Evolutionary conservation across 2,113 vertebrate species (phyloP).

Genomic region (Dryoscopus gambensis): DNA sequence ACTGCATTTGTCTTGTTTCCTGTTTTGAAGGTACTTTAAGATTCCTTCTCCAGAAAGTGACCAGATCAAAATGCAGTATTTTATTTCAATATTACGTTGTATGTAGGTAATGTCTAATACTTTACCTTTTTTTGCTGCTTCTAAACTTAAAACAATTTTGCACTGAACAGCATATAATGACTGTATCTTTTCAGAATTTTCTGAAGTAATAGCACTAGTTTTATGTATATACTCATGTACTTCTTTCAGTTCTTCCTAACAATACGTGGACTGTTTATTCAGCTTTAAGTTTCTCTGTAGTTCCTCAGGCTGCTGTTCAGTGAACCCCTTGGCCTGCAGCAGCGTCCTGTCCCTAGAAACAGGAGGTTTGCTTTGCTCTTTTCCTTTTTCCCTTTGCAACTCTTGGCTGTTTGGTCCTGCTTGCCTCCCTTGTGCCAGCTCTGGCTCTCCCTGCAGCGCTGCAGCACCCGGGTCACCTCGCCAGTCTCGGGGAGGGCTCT

Average conservation of each 20-base stretch:
- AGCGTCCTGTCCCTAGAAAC: accelerated
- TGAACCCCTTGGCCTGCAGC: neutral
- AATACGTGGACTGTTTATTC: neutral
- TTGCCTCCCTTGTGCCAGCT: neutral
- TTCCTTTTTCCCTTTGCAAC: neutral
- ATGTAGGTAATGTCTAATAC: neutral
- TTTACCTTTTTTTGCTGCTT: neutral
- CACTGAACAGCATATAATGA: neutral
- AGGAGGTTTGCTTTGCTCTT: neutral
- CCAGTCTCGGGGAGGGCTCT: neutral
- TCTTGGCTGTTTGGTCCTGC: neutral
- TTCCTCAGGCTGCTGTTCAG: neutral
- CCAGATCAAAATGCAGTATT: neutral
- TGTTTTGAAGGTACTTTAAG: neutral
- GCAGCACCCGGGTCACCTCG: accelerated
- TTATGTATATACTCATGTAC: neutral
- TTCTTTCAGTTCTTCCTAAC: neutral
- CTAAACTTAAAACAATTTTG: neutral
- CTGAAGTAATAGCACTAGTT: neutral
- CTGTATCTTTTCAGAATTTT: neutral
- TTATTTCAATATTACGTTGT: neutral
- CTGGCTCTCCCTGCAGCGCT: neutral
- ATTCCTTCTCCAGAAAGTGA: neutral
- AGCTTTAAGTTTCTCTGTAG: neutral
- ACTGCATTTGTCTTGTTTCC: neutral